A percentile compares a stretch with the other conserved stretches of the same genome.
Evolutionary conservation across 2,888 invertebrate species (phyloP).

Genomic region (Mythimna impura): DNA sequence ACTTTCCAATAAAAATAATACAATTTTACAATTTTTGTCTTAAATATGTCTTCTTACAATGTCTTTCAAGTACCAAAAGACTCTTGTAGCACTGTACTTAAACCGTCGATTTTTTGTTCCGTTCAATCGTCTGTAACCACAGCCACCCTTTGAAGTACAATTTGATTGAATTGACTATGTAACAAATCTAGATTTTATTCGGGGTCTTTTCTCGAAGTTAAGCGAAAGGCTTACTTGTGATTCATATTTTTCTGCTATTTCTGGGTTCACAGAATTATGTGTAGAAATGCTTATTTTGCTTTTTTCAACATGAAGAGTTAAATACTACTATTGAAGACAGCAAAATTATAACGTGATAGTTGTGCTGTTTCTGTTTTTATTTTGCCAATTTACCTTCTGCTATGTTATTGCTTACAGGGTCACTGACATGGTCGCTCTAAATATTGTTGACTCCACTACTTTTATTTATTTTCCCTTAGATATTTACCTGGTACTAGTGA

Average conservation of each 20-base stretch:
- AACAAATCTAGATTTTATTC: slow-evolving; percentile 15
- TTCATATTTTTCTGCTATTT: slow-evolving; percentile 27
- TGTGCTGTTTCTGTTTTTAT: not conserved
- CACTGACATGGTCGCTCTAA: too few species aligned
- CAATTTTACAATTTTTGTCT: too few species aligned
- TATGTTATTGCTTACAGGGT: not conserved
- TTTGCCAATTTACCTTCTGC: not conserved
- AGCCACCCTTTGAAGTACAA: slow-evolving; percentile 12
- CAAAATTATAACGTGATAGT: not conserved
- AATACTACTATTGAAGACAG: too few species aligned
- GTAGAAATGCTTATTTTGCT: not conserved
- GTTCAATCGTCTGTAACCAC: slow-evolving; percentile 16
- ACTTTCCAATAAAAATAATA: not conserved
- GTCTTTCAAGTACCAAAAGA: not conserved
- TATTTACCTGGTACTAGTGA: slow-evolving; percentile 79
- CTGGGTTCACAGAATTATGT: slow-evolving; percentile 3
- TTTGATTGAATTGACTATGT: slow-evolving; percentile 35
- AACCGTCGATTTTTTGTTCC: not conserved
- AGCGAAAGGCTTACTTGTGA: slow-evolving; percentile 23
- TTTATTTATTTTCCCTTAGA: not conserved
- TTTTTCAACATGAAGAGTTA: not conserved
- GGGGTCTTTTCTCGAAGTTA: slow-evolving; percentile 4
- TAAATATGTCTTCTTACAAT: too few species aligned
- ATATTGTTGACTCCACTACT: not conserved
- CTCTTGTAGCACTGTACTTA: not conserved